Evolutionary conservation across 1,140 invertebrate species (phyloP), one percentile per base, ranked within the genome.

Genomic region (Drosophila sp.): DNA sequence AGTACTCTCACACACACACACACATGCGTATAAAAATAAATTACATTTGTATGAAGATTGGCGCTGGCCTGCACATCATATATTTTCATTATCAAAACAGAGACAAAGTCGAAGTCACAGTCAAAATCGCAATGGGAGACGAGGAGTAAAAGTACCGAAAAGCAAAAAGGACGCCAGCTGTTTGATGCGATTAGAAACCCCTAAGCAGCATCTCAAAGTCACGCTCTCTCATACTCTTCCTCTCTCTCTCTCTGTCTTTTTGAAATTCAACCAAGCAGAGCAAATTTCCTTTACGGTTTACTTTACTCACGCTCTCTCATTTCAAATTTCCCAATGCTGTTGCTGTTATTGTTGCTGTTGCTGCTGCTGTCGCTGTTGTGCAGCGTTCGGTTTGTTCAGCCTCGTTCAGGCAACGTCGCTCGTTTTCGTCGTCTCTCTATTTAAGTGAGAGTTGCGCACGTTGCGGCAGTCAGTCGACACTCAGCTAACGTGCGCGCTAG

Each of bases 71-170:
- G 78, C 78, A 82, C 81, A 81, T 86, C 81, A 90, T 90, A 90
- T 90, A 90, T 90, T 90, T 90, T 90, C 86, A 90, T 90, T 90
- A 90, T 90, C 86, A 90, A 87, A 90, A 87, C 86, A 90, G 78
- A 90, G 66, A 79, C 80, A 80, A 65, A 62, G 46, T 57, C 66
- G 41, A 58, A 78, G 81, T 73, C 67, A 41, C 53, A 34, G 27
- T 56, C 43, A 43, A 11, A 66, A 32, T 36, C 32, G 54, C 25
- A 32, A 54, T 34, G 32, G 40, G 48, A 64, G 21, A 40, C 18
- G 16, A 54, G 11, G 64, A 69, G 56, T 29, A 69, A 69, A 69
- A 59, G 54, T 59, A 69, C 54, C 65, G 38, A 53, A 50, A 64
- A 36, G 34, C 34, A 53, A 65, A 72, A 58, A 16, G 32, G 32